A percentile compares a stretch with the other conserved stretches of the same genome.
Evolutionary conservation across 2,797 vertebrate genomes (phyloP).

Genomic region (Malurus splendens): DNA sequence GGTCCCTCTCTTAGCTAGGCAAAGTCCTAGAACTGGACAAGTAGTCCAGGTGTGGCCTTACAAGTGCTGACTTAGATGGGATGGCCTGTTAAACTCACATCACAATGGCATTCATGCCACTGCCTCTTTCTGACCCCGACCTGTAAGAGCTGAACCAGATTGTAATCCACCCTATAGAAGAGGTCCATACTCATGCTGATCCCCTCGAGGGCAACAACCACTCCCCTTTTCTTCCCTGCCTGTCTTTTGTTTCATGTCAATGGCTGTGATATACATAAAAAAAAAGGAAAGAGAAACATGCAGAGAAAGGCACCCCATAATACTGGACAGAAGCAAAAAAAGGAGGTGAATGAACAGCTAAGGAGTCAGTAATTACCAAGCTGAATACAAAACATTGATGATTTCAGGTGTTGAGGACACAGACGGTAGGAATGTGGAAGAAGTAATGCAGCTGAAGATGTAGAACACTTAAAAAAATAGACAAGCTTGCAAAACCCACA

Average conservation of each 20-base stretch:
- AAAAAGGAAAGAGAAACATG: background rate
- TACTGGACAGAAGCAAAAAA: background rate
- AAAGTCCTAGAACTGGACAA: background rate
- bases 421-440: background rate
- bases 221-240: background rate
- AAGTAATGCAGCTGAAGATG: background rate
- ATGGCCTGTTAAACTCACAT: background rate
- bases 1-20: background rate
- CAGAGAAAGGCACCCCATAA: background rate
- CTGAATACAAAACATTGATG: background rate
- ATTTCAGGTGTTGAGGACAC: slow-evolving; percentile 10
- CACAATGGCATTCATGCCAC: background rate
- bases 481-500: background rate
- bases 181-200: background rate
- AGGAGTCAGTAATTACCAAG: background rate
- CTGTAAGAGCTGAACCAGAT: background rate
- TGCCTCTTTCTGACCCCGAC: background rate
- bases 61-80: background rate
- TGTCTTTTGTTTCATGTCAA: background rate
- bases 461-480: background rate
- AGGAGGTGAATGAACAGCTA: background rate
- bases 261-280: background rate
- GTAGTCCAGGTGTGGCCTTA: background rate
- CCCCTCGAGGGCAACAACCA: background rate
- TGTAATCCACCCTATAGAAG: background rate